phyloP scores from a whole-genome alignment of 2,113 vertebrate genomes.

The human region GRCh38 chr9:17969501-17970000 shows the following conservation, averaged over 20 bases:
- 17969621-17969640: constrained; percentile 51
- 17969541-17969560: neutral
- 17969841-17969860: neutral
- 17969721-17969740: neutral
- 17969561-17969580: neutral
- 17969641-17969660: neutral
- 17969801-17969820: neutral
- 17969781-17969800: neutral
- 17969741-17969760: neutral
- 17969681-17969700: neutral
- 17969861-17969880: neutral
- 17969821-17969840: constrained; percentile 2
- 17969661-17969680: constrained; percentile 2
- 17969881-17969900: neutral
- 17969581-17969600: neutral
- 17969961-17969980: neutral
- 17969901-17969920: neutral
- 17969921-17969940: constrained; percentile 4
- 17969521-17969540: neutral
- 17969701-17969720: constrained; percentile 30
- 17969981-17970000: neutral
- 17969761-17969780: constrained; percentile 22
- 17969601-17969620: constrained; percentile 34
- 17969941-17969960: neutral
- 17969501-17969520: neutral